These are phyloP conservation scores for Brachypterus glaber DNA, from an alignment of 2,888 invertebrate species.

Conservation along the genomic window DNA sequence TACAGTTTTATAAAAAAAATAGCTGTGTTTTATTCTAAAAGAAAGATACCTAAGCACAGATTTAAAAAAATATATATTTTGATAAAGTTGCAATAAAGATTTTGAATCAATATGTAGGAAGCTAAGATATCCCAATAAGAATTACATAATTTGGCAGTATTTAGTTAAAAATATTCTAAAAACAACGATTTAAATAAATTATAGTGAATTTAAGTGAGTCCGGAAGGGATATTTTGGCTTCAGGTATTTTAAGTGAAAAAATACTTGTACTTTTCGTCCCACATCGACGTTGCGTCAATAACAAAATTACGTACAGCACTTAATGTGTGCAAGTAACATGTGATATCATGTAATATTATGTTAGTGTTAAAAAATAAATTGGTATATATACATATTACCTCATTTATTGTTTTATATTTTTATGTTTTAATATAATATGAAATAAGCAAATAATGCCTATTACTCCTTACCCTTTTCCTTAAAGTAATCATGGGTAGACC, in stretches of 20 bases:
- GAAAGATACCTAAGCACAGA: conserved; percentile 35
- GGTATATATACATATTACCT: conserved; percentile 41
- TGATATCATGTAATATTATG: conserved; percentile 43
- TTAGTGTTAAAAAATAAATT: conserved; percentile 44
- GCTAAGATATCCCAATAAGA: conserved; percentile 14
- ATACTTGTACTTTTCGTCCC: conserved; percentile 39
- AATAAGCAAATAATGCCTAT: conserved; percentile 1
- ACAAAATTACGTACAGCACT: conserved; percentile 42
- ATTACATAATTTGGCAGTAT: neutral
- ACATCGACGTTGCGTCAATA: conserved; percentile 43
- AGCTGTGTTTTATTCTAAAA: conserved; percentile 41
- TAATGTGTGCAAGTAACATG: conserved; percentile 44
- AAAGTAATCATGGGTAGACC: no score
- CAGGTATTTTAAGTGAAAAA: conserved; percentile 22
- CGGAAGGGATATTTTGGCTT: conserved; percentile 23
- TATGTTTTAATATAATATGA: conserved; percentile 34
- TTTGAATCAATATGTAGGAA: conserved; percentile 22
- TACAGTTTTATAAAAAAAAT: conserved; percentile 35
- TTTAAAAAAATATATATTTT: conserved; percentile 36
- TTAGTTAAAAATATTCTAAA: neutral
- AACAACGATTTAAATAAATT: conserved; percentile 3
- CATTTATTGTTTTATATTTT: conserved; percentile 38
- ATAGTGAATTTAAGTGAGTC: neutral
- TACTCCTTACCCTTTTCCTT: no score
- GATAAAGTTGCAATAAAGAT: conserved; percentile 40